Evolutionary conservation across 2,888 invertebrate species (phyloP).

Genomic region (Sympetrum striolatum): DNA sequence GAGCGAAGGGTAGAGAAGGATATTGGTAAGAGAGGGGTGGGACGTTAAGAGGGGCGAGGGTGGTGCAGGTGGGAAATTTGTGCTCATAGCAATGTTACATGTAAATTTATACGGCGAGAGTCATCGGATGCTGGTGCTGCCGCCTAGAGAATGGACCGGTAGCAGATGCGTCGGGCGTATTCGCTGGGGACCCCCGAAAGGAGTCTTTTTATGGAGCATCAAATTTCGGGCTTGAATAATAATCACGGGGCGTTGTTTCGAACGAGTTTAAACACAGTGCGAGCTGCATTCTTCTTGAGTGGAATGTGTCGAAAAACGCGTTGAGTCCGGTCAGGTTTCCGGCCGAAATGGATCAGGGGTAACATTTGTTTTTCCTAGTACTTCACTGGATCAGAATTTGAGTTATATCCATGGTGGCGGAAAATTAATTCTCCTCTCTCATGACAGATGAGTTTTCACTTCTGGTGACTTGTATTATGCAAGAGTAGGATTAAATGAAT

Average conservation of each 20-base stretch:
- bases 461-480: too few species aligned
- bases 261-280: constrained; percentile 12
- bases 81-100: constrained; percentile 18
- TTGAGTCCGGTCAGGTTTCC: neutral
- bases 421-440: too few species aligned
- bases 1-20: constrained; percentile 19
- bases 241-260: neutral
- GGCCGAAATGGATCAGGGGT: neutral
- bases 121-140: constrained; percentile 29
- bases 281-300: neutral
- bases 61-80: neutral
- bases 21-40: constrained; percentile 6
- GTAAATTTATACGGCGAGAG: constrained; percentile 26
- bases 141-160: constrained; percentile 15
- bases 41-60: neutral
- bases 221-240: constrained; percentile 38
- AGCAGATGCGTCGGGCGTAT: constrained; percentile 7
- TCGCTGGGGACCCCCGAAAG: neutral
- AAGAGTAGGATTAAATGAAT: too few species aligned
- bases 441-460: too few species aligned
- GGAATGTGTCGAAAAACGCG: neutral
- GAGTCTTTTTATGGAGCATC: constrained; percentile 14
- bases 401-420: too few species aligned
- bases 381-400: too few species aligned
- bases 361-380: too few species aligned